Percentiles rank a stretch among this genome's conserved stretches.
phyloP scores from a whole-genome alignment of 1,140 invertebrate species.

The Diuraphis noxia region DNA sequence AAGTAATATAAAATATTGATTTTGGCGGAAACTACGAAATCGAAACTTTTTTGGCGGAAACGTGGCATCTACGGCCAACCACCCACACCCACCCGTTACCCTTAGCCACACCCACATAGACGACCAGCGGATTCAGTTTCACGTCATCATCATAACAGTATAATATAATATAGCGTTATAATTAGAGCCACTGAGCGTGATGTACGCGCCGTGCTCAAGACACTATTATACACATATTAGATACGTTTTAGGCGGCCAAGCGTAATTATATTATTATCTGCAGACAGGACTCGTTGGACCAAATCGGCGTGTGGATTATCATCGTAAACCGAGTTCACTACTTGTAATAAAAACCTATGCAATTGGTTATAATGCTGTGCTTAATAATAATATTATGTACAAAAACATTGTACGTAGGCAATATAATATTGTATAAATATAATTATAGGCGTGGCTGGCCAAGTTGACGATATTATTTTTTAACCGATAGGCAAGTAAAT shows the following conservation, averaged over 20 bases:
- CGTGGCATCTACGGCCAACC: too few relatives aligned
- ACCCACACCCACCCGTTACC: too few relatives aligned
- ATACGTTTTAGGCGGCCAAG: neutral
- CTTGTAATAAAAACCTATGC: neutral
- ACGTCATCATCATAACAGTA: constrained; percentile 6
- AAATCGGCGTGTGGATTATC: neutral
- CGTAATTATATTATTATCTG: neutral
- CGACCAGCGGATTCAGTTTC: neutral
- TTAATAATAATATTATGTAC: neutral
- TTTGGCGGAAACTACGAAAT: neutral
- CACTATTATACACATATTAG: neutral
- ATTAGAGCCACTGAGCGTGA: neutral
- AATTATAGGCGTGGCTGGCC: neutral
- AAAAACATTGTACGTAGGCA: neutral
- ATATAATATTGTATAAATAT: too few relatives aligned
- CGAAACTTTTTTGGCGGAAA: neutral
- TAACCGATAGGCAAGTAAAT: too few relatives aligned
- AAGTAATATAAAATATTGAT: neutral
- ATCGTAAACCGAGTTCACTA: neutral
- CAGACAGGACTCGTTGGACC: neutral
- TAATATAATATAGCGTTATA: neutral
- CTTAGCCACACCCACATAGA: too few relatives aligned
- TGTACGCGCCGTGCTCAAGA: neutral
- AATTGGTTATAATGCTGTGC: neutral
- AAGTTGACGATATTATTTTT: neutral